Evolutionary conservation across 2,113 vertebrate genomes (phyloP).

Genomic region (Acanthisitta chloris): DNA sequence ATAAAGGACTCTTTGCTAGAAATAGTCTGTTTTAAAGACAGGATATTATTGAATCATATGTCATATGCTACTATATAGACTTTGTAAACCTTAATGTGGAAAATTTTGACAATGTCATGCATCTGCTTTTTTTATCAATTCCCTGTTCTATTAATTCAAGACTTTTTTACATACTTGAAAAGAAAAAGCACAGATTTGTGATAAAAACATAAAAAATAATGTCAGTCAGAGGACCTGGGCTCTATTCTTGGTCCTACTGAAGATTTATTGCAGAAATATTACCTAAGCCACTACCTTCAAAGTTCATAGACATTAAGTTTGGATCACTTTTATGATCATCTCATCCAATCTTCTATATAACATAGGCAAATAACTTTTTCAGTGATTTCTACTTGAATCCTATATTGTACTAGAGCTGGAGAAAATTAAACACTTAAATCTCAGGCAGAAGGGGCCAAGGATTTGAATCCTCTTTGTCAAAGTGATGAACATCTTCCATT

Average conservation of each 20-base stretch:
- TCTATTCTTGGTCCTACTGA: background rate
- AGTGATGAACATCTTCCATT: conserved; percentile 27
- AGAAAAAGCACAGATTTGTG: background rate
- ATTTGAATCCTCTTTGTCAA: conserved; percentile 21
- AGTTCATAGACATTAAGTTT: conserved; percentile 47
- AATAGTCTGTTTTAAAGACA: conserved; percentile 22
- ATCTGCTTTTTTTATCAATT: background rate
- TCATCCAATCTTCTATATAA: background rate
- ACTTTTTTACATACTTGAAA: background rate
- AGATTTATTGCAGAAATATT: conserved; percentile 25
- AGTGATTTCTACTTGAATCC: background rate
- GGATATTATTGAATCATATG: background rate
- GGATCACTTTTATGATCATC: conserved; percentile 44
- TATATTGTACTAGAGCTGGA: conserved; percentile 10
- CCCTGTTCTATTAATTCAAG: background rate
- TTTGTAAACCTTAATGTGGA: background rate
- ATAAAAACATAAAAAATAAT: background rate
- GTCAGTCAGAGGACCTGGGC: background rate
- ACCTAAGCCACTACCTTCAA: conserved; percentile 10
- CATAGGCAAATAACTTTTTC: conserved; percentile 35
- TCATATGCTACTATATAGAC: background rate
- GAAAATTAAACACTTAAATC: conserved; percentile 49
- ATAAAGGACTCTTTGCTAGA: conserved; percentile 31
- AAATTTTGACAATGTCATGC: background rate
- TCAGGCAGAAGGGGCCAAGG: conserved; percentile 9